Conservation (phyloP, 1,140 invertebrate species). For the Physella acuta region DNA sequence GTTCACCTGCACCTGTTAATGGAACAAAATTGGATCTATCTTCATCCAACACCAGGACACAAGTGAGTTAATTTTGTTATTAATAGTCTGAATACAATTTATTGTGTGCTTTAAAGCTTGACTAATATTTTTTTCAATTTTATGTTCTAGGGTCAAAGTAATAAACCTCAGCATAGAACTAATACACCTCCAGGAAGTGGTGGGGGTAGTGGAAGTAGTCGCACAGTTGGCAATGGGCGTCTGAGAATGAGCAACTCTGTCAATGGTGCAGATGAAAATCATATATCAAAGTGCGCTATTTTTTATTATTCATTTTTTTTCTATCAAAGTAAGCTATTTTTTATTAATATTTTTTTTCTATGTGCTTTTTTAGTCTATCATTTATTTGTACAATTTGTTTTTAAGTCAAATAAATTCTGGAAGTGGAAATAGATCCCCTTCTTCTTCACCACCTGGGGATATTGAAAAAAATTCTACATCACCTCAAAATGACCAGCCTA, state of each 20-base stretch:
- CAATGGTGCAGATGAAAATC: constrained; percentile 27
- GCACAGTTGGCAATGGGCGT: constrained; percentile 27
- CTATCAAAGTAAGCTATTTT: background rate
- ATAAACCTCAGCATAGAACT: constrained; percentile 26
- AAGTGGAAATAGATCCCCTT: constrained; percentile 5
- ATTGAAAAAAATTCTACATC: constrained; percentile 3
- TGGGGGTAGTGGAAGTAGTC: constrained; percentile 21
- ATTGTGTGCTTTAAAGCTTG: background rate
- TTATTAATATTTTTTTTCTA: background rate
- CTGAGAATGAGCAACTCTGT: constrained; percentile 22
- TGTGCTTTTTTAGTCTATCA: background rate
- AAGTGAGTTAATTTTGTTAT: background rate
- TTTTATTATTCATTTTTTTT: background rate
- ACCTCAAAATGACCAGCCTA: constrained; percentile 4
- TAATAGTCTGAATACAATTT: too few relatives aligned
- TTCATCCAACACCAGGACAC: background rate
- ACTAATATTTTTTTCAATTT: background rate
- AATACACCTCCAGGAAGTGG: constrained; percentile 27
- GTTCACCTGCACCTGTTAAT: constrained; percentile 15
- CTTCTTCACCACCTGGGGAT: constrained; percentile 12
- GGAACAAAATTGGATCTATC: constrained; percentile 2
- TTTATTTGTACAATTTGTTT: background rate
- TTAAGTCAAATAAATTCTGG: constrained; percentile 4
- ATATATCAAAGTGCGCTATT: constrained; percentile 18
- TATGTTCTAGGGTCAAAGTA: background rate